A percentile compares a stretch with the other conserved stretches of the same genome.
Evolutionary conservation across 1,140 invertebrate species (phyloP).

Genomic region (Myzus persicae): DNA sequence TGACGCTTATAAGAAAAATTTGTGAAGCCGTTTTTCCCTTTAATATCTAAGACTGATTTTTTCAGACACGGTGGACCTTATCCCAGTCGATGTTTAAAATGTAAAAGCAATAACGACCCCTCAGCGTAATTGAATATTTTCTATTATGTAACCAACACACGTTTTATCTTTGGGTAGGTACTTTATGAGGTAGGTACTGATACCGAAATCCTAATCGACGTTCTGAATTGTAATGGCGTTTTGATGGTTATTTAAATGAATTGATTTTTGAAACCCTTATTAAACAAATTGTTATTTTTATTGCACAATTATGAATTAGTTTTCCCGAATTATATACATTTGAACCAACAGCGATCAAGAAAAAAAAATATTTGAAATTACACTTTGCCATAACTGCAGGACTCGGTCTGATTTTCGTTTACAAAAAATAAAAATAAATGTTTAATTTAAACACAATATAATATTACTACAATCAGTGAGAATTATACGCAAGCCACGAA

Average conservation of each 20-base stretch:
- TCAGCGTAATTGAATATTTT: conserved; percentile 22
- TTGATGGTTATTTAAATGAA: background rate
- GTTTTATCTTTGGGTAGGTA: background rate
- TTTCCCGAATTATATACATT: background rate
- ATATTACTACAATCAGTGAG: background rate
- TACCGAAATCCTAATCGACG: conserved; percentile 11
- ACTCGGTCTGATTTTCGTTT: background rate
- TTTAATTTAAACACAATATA: background rate
- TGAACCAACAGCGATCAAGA: background rate
- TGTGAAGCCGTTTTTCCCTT: background rate
- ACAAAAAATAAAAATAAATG: too few species aligned
- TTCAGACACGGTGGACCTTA: background rate
- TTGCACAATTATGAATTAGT: background rate
- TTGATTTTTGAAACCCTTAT: conserved; percentile 8
- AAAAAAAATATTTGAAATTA: background rate
- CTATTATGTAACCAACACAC: conserved; percentile 17
- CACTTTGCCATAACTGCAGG: background rate
- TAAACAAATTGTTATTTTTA: background rate
- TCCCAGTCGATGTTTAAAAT: background rate
- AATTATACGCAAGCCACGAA: background rate
- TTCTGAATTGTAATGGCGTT: background rate
- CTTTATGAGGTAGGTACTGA: background rate
- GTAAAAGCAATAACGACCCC: conserved; percentile 12
- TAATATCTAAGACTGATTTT: conserved; percentile 15
- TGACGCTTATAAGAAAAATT: background rate